Conservation (phyloP, 2,888 invertebrate genomes). For the Plusia festucae region DNA sequence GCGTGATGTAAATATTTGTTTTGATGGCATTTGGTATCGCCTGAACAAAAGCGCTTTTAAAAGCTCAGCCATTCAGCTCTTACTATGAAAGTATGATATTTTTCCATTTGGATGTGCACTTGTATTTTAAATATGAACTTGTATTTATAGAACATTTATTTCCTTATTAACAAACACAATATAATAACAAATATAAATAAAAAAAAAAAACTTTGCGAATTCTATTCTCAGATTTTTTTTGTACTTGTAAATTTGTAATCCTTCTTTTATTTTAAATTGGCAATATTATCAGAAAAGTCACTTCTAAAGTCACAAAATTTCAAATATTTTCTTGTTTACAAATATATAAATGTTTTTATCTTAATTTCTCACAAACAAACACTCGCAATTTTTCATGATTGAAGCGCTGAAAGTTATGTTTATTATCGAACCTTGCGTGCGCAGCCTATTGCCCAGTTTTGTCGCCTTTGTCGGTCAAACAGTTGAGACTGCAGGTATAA, state of each 20-base stretch:
- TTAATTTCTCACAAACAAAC: not conserved
- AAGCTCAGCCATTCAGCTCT: conserved; percentile 51
- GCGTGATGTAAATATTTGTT: conserved; percentile 72
- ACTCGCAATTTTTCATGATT: conserved; percentile 25
- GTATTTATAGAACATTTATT: too few species aligned
- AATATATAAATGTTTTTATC: not conserved
- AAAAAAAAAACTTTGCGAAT: too few species aligned
- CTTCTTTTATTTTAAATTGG: not conserved
- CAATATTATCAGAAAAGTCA: not conserved
- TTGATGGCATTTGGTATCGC: conserved; percentile 58
- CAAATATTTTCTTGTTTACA: conserved; percentile 3
- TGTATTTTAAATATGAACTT: too few species aligned
- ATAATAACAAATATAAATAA: too few species aligned
- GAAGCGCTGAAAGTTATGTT: conserved; percentile 61
- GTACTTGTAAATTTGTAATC: not conserved
- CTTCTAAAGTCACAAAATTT: too few species aligned
- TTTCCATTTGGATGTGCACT: too few species aligned
- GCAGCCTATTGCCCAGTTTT: conserved; percentile 53
- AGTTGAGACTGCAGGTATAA: conserved; percentile 37
- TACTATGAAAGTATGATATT: not conserved
- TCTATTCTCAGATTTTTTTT: too few species aligned
- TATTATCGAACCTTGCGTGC: conserved; percentile 69
- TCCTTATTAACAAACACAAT: too few species aligned
- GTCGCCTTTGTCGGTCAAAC: conserved; percentile 61
- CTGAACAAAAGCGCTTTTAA: conserved; percentile 14